Evolutionary conservation across 2,113 vertebrate genomes (phyloP).

Genomic region (Siniperca chuatsi): DNA sequence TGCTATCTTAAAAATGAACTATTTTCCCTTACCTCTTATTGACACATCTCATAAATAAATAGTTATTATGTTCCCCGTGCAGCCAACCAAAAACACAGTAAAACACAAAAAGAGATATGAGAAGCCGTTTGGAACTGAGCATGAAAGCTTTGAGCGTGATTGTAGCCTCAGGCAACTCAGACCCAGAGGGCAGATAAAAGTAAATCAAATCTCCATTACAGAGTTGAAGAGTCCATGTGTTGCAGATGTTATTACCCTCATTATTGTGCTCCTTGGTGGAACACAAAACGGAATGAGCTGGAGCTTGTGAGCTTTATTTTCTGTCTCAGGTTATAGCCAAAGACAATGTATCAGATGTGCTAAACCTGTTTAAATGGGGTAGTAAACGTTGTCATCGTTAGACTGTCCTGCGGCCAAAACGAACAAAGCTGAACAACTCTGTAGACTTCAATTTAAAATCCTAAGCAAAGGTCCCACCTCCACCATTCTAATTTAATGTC

Average conservation of each 20-base stretch:
- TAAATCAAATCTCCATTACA: slow-evolving; percentile 68
- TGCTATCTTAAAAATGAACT: background rate
- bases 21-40: background rate
- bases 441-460: slow-evolving; percentile 11
- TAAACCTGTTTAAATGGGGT: background rate
- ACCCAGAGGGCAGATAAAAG: slow-evolving; percentile 56
- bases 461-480: background rate
- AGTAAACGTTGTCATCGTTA: background rate
- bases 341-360: slow-evolving; percentile 6
- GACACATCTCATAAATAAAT: slow-evolving; percentile 6
- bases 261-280: slow-evolving; percentile 47
- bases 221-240: slow-evolving; percentile 40
- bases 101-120: slow-evolving; percentile 4
- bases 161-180: slow-evolving; percentile 47
- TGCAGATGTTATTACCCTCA: slow-evolving; percentile 63
- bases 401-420: background rate
- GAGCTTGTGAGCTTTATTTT: slow-evolving; percentile 12
- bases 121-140: slow-evolving; percentile 22
- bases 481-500: slow-evolving; percentile 12
- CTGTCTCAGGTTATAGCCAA: slow-evolving; percentile 8
- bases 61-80: background rate
- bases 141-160: slow-evolving; percentile 40
- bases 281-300: slow-evolving; percentile 29
- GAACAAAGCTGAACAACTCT: background rate
- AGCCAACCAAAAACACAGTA: background rate